phyloP scores from a whole-genome alignment of 2,797 vertebrate genomes.

The Pelobates cultripes region DNA sequence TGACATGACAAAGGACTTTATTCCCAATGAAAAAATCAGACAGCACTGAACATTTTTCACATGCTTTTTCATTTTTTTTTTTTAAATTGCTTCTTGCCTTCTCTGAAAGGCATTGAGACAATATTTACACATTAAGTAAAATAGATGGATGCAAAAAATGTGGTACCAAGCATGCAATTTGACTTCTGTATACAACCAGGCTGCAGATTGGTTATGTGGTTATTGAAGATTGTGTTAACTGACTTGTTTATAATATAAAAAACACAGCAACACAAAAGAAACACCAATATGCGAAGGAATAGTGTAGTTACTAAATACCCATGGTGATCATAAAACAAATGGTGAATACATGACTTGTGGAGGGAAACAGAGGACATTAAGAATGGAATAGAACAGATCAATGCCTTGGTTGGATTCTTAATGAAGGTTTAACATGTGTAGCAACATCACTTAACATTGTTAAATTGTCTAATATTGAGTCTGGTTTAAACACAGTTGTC shows the following conservation, averaged over 20 bases:
- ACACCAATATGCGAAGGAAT: background rate
- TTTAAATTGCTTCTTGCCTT: slow-evolving; percentile 31
- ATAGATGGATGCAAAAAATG: background rate
- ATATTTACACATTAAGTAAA: slow-evolving; percentile 30
- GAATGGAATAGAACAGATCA: background rate
- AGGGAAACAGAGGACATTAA: too few species aligned
- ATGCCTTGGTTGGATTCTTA: background rate
- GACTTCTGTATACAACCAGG: background rate
- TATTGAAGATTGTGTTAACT: background rate
- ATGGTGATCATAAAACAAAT: too few species aligned
- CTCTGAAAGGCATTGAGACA: slow-evolving; percentile 11
- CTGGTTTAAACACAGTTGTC: too few species aligned
- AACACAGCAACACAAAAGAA: background rate
- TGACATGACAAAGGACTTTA: slow-evolving; percentile 44
- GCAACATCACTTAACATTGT: too few species aligned
- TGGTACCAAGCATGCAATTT: background rate
- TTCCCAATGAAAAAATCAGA: slow-evolving; percentile 25
- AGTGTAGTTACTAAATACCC: background rate
- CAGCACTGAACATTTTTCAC: slow-evolving; percentile 30
- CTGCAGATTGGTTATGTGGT: background rate
- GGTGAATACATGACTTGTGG: too few species aligned
- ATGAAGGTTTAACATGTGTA: background rate
- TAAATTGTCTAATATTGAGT: too few species aligned
- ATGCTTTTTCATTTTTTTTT: slow-evolving; percentile 15
- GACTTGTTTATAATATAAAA: background rate